These are phyloP conservation scores for Actinernus sp. DNA, from an alignment of 92 coral and sea anemone species.

Conservation along the genomic window DNA sequence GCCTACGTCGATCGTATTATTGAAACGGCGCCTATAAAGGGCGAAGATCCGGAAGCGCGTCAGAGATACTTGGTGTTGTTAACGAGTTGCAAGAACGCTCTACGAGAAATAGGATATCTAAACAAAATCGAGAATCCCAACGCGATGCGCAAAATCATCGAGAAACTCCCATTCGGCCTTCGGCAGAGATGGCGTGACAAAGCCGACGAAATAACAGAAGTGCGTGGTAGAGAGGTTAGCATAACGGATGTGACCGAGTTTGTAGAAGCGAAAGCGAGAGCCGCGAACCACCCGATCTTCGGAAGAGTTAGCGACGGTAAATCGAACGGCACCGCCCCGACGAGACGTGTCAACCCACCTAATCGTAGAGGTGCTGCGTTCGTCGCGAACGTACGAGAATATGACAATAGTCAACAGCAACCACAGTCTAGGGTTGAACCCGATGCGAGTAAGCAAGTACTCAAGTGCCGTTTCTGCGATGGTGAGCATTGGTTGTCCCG, in stretches of 20 bases:
- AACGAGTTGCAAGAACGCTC: slow-evolving; percentile 29
- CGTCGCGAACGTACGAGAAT: too few relatives aligned
- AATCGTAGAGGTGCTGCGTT: too few relatives aligned
- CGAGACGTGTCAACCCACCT: too few relatives aligned
- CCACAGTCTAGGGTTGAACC: too few relatives aligned
- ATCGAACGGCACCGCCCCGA: too few relatives aligned
- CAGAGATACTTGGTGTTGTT: slow-evolving; percentile 23
- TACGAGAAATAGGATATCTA: slow-evolving; percentile 18
- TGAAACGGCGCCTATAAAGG: background rate
- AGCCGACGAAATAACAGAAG: slow-evolving; percentile 38
- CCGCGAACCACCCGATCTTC: slow-evolving; percentile 39
- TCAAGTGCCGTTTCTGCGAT: slow-evolving; percentile 18
- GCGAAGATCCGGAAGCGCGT: slow-evolving; percentile 37
- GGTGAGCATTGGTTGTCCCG: slow-evolving; percentile 13
- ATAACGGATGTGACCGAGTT: slow-evolving; percentile 43
- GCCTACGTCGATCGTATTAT: slow-evolving; percentile 23
- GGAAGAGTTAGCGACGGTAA: too few relatives aligned
- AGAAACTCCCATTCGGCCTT: slow-evolving; percentile 23
- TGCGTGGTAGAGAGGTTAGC: slow-evolving; percentile 23
- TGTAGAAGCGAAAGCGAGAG: slow-evolving; percentile 45
- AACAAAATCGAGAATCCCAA: slow-evolving; percentile 37
- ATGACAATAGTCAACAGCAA: too few relatives aligned
- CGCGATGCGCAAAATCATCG: slow-evolving; percentile 23
- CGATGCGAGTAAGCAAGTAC: slow-evolving; percentile 2
- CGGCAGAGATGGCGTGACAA: slow-evolving; percentile 43